Evolutionary conservation across 2,797 vertebrate genomes (phyloP), one percentile per base, ranked within the genome.

Genomic region (Falco biarmicus): DNA sequence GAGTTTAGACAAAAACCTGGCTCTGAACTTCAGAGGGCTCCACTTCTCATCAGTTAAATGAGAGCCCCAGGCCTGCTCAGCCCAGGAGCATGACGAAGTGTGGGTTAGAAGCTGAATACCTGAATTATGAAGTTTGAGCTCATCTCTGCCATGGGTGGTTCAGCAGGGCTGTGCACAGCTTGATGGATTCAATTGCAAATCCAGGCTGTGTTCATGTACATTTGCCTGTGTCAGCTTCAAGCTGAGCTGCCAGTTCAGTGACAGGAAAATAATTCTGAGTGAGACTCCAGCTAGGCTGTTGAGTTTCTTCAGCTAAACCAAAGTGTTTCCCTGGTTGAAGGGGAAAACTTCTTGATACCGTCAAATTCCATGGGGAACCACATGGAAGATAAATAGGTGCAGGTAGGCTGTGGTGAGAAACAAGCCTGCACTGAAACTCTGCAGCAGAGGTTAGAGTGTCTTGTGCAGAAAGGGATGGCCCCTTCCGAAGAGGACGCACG

Each of bases 151-250:
- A 0, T 77, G 56, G 74, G 63, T 26, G 66, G 32, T 76, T 79
- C 34, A 69, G 47, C 51, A 48, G 34, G n/a, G 22, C 51, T 48
- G 32, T 5, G 43, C 39, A 56, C 56, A 90, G 63, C 68, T 71
- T 83, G 37, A 60, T 50, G 57, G 78, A 89, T 87, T 89, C 15
- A 53, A 16, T 11, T 87, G 50, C 45, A 91, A 64, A 87, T 68
- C 24, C 0, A 2, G 32, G 50, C 29, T 92, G 47, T 50, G 20
- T 13, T 87, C 92, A 19, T 11, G 12, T 37, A 73, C 6, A 15
- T 87, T 89, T 89, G 59, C 78, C 45, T 87, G 56, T 75, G 64
- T 59, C 94, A 88, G 47, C 45, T 85, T 91, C 82, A 78, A 92
- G 64, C 5, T 84, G 84, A 83, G 87, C 63, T 86, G 79, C 45